Evolutionary conservation across 2,113 vertebrate species (phyloP), one percentile per base, ranked within the genome.

Genomic region (Megaceryle maxima): DNA sequence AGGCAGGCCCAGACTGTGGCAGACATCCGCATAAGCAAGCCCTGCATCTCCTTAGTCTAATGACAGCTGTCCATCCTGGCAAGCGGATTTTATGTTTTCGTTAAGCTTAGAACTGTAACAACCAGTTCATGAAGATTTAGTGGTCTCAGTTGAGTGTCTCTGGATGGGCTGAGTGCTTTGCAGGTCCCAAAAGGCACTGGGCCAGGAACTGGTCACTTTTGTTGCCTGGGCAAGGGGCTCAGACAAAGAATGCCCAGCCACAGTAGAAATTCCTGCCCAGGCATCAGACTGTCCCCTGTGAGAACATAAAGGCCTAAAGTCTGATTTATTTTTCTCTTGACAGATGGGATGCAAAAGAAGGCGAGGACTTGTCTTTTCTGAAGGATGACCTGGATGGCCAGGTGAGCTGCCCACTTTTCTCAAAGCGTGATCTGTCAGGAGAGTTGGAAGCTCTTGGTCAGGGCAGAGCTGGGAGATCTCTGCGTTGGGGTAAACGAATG

Each of bases 261-360:
- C 70, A 20, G 31, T 26, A 59, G 80, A 41, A 80, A 41, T 60
- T 48, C 59, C 62, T 43, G 2, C 33, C 25, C 3, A 6, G 8
- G n/a, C 29, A n/a, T 72, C 33, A 66, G 68, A 59, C 62, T 94
- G 81, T 80, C 16, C 48, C 24, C 8, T 43, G 9, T 17, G 20
- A 87, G 50, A 59, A 46, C 11, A 10, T 48, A 28, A 83, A 69
- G 33, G 21, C 35, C 29, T 84, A 16, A 83, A 57, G 79, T 67
- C 21, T 18, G 17, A 43, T 53, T 80, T 26, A 17, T 13, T 89
- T 62, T 77, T 96, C 50, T 88, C 91, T 93, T 94, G 79, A 37
- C 90, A 98, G 98, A 69, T 98, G 97, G 97, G 98, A 98, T 64
- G 31, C 43, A 56, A 98, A 98, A 94, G 98, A 98, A 96, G 95